A percentile compares a stretch with the other conserved stretches of the same genome.
phyloP scores from a whole-genome alignment of 2,797 vertebrate species.

The Xenopus petersii region DNA sequence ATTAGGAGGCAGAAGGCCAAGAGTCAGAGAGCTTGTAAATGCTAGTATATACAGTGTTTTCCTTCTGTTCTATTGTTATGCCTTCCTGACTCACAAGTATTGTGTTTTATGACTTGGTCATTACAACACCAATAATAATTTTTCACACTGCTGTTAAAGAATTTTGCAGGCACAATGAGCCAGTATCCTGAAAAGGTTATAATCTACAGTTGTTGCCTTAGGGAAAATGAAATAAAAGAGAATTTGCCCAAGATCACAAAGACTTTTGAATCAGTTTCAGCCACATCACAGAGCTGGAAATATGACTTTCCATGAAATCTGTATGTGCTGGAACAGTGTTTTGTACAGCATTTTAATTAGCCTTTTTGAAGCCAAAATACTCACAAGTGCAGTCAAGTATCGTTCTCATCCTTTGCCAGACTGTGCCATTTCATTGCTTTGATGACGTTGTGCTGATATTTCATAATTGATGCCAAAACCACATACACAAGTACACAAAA shows the following conservation, averaged over 20 bases:
- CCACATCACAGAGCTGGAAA: neutral
- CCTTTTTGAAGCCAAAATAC: neutral
- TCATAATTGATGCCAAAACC: neutral
- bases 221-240: neutral
- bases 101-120: neutral
- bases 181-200: neutral
- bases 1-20: neutral
- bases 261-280: neutral
- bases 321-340: neutral
- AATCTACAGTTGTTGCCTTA: slow-evolving; percentile 1
- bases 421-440: neutral
- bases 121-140: neutral
- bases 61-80: neutral
- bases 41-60: neutral
- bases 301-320: neutral
- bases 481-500: no score
- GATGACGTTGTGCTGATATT: neutral
- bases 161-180: neutral
- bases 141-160: neutral
- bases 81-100: neutral
- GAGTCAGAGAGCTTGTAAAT: neutral
- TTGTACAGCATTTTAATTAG: neutral
- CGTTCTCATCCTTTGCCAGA: neutral
- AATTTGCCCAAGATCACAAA: slow-evolving; percentile 1
- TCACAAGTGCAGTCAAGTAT: neutral